Evolutionary conservation across 2,888 invertebrate genomes (phyloP), one percentile per base, ranked within the genome.

Genomic region (Drosophila demipolita): DNA sequence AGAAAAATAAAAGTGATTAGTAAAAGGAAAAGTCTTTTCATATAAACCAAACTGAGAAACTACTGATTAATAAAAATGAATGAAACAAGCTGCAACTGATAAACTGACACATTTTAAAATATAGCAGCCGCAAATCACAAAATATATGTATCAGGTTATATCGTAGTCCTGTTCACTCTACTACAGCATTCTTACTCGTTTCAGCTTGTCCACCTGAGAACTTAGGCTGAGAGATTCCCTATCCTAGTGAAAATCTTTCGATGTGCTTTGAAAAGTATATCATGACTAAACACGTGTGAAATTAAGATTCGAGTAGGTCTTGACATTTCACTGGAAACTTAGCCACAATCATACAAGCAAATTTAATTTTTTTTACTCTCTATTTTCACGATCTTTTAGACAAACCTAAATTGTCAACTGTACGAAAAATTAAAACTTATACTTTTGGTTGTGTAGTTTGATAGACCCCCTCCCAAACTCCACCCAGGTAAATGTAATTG

Each of bases 1-100:
- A 59, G 73, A 82, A 68, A 87, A 84, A 84, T 87, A 84, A 87
- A 84, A 85, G 87, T 84, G 84, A 87, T 84, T 84, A 84, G 84
- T 87, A 81, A 84, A 84, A 78, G 53, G 1, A 55, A 73, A 78
- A 42, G 65, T 72, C 35, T 78, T 75, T n/a, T 78, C 49, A 75
- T 2, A 65, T 77, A 38, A 50, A 23, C 20, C 12, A 12, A 66
- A 65, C 17, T 20, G 12, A 3, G n/a, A 29, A 49, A 29, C n/a
- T 11, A 15, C n/a, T 26, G 6, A 29, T 17, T 29, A 9, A 29
- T 45, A 3, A 3, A 38, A 38, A 45, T 45, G 2, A 45, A 20
- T 49, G 8, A 26, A 12, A 12, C 9, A 5, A 42, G 15, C 15
- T 17, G 17, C 48, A 17, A 49, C 26, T 26, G 15, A 20, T 23